Conservation (phyloP, 2,113 vertebrate species). For the Perca fluviatilis region DNA sequence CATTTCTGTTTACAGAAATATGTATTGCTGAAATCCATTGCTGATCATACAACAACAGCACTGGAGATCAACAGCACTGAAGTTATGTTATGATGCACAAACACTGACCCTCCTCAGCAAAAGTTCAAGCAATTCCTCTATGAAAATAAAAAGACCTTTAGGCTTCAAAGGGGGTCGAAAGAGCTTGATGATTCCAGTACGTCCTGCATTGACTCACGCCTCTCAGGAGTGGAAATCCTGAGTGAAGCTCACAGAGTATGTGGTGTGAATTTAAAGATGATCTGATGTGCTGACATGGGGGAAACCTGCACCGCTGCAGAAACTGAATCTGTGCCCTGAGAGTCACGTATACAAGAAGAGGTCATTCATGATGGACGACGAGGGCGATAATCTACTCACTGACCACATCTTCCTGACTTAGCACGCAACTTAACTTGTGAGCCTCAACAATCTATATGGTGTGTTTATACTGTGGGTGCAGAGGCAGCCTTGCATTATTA, state of each 20-base stretch:
- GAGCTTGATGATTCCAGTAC: slow-evolving; percentile 24
- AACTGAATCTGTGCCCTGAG: slow-evolving; percentile 23
- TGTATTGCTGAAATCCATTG: neutral
- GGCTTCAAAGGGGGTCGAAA: slow-evolving; percentile 52
- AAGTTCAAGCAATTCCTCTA: slow-evolving; percentile 52
- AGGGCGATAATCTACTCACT: slow-evolving; percentile 24
- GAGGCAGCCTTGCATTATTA: slow-evolving; percentile 54
- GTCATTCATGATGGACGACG: neutral
- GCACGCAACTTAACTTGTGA: slow-evolving; percentile 53
- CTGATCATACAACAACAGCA: neutral
- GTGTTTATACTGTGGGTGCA: slow-evolving; percentile 1
- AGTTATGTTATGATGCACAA: slow-evolving; percentile 30
- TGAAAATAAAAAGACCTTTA: slow-evolving; percentile 38
- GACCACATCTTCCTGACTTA: slow-evolving; percentile 39
- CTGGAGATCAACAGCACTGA: neutral
- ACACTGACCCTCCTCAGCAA: slow-evolving; percentile 32
- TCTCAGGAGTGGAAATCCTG: slow-evolving; percentile 48
- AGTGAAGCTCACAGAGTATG: slow-evolving; percentile 54
- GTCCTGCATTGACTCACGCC: slow-evolving; percentile 45
- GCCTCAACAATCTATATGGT: slow-evolving; percentile 44
- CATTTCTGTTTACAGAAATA: neutral
- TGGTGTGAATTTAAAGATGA: slow-evolving; percentile 73
- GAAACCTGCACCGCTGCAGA: slow-evolving; percentile 67
- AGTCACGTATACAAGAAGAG: slow-evolving; percentile 19
- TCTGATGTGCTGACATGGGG: slow-evolving; percentile 46